A percentile compares a stretch with the other conserved stretches of the same genome.
Evolutionary conservation across 2,113 vertebrate species (phyloP).

Genomic region (Sarotherodon lohbergeri): DNA sequence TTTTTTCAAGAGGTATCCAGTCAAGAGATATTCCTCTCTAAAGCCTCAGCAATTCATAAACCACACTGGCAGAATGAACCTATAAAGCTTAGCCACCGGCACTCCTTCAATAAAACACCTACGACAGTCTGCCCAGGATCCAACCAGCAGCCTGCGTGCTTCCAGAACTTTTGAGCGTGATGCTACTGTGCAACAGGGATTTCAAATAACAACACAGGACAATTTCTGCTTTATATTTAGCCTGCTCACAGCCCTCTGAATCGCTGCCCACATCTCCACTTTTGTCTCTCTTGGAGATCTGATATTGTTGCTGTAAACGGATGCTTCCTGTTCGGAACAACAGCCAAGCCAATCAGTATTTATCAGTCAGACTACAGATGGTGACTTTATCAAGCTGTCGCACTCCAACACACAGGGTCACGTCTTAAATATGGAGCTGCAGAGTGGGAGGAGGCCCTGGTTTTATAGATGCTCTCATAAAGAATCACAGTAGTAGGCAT

Average conservation of each 20-base stretch:
- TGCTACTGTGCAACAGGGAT: not conserved
- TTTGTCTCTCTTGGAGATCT: not conserved
- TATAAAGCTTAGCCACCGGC: slow-evolving; percentile 21
- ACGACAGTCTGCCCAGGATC: slow-evolving; percentile 16
- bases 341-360: not conserved
- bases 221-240: not conserved
- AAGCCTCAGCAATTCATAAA: slow-evolving; percentile 20
- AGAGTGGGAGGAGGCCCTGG: not conserved
- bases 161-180: not conserved
- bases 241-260: not conserved
- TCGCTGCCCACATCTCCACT: not conserved
- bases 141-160: not conserved
- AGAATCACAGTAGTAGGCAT: not conserved
- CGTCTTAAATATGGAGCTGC: not conserved
- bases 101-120: slow-evolving; percentile 44
- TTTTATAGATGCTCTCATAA: not conserved
- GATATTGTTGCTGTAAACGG: not conserved
- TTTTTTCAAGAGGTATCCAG: slow-evolving; percentile 18
- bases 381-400: not conserved
- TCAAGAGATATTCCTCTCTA: slow-evolving; percentile 37
- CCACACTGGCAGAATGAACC: slow-evolving; percentile 16
- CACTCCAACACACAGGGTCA: not conserved
- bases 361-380: not conserved
- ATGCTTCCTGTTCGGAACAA: not conserved
- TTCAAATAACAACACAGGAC: not conserved